Evolutionary conservation across 2,888 invertebrate species (phyloP).

Genomic region (Dryocosmus kuriphilus): DNA sequence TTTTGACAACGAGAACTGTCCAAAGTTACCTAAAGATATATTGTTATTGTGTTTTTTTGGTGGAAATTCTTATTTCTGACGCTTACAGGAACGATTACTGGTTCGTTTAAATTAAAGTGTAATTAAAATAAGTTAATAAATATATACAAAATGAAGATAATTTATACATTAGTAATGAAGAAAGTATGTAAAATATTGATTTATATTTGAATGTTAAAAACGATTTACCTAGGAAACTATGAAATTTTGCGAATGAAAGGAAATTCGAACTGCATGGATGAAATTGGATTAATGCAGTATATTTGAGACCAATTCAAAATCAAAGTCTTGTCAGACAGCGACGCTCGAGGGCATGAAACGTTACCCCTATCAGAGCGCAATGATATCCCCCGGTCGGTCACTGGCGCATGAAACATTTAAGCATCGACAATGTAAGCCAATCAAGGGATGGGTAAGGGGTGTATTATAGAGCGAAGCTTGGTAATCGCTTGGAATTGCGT

Average conservation of each 20-base stretch:
- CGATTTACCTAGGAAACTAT: slow-evolving; percentile 38
- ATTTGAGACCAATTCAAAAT: slow-evolving; percentile 39
- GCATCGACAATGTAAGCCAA: slow-evolving; percentile 77
- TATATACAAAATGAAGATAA: no score
- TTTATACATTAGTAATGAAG: no score
- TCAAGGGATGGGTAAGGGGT: slow-evolving; percentile 71
- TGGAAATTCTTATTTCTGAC: no score
- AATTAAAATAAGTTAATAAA: no score
- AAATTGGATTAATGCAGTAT: slow-evolving; percentile 42
- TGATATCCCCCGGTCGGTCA: slow-evolving; percentile 74
- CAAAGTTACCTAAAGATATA: no score
- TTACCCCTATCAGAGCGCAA: slow-evolving; percentile 76
- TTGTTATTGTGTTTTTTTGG: no score
- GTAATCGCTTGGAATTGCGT: slow-evolving; percentile 76
- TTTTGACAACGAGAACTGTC: no score
- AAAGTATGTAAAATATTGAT: not conserved
- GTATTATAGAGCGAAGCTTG: slow-evolving; percentile 67
- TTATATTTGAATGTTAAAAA: not conserved
- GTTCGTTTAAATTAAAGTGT: no score
- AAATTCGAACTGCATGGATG: slow-evolving; percentile 52
- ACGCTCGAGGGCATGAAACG: slow-evolving; percentile 68
- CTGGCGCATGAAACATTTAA: slow-evolving; percentile 78
- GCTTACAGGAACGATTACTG: no score
- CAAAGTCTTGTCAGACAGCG: slow-evolving; percentile 42
- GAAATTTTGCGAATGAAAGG: slow-evolving; percentile 41